A percentile compares a stretch with the other conserved stretches of the same genome.
Evolutionary conservation across 2,888 invertebrate species (phyloP).

Genomic region (Dynastes grantii): DNA sequence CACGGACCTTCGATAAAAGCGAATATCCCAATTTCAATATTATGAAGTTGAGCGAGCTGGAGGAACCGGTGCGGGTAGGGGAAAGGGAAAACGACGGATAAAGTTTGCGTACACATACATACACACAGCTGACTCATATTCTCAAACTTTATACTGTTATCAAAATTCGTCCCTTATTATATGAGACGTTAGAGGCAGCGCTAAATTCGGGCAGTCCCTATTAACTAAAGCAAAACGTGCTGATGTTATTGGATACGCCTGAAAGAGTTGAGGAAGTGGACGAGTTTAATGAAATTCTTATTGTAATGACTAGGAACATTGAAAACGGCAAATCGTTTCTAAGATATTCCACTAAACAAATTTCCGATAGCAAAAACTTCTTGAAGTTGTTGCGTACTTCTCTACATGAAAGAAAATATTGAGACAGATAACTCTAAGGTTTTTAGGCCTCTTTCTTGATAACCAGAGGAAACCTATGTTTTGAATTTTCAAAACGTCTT

Average conservation of each 20-base stretch:
- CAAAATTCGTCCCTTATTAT: conserved; percentile 41
- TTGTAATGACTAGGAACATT: too few relatives aligned
- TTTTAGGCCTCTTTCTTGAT: too few relatives aligned
- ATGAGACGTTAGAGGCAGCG: conserved; percentile 14
- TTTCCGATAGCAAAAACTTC: too few relatives aligned
- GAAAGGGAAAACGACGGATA: not conserved
- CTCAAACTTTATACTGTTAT: conserved; percentile 33
- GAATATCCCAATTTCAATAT: conserved; percentile 44
- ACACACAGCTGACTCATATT: conserved; percentile 27
- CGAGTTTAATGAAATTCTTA: too few relatives aligned
- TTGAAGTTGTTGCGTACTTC: too few relatives aligned
- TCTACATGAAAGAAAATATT: too few relatives aligned
- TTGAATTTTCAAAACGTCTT: too few relatives aligned
- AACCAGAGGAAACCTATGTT: too few relatives aligned
- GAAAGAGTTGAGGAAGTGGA: too few relatives aligned
- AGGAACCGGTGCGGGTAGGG: not conserved
- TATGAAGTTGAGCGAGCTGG: conserved; percentile 18
- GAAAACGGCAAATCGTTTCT: too few relatives aligned
- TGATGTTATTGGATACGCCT: not conserved
- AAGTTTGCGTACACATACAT: conserved; percentile 1
- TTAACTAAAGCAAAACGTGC: conserved; percentile 5
- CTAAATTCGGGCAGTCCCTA: conserved; percentile 20
- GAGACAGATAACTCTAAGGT: too few relatives aligned
- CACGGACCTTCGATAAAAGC: conserved; percentile 40
- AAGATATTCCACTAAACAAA: too few relatives aligned